Conservation (phyloP, 2,113 vertebrate genomes). For the Stigmatopora argus region DNA sequence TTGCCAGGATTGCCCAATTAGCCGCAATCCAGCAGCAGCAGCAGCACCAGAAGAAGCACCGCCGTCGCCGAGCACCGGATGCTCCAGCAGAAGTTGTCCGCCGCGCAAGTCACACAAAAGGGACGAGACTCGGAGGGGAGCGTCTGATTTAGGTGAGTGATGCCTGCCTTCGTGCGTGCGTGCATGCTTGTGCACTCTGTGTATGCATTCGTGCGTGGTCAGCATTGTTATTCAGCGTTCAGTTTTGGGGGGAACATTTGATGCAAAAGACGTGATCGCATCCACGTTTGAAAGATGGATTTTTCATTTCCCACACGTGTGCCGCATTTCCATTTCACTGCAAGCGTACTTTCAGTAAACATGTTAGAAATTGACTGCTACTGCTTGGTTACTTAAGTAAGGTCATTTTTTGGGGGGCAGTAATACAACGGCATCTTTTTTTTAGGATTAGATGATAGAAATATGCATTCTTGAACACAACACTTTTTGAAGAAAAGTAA, state of each 20-base stretch:
- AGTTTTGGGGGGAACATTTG: neutral
- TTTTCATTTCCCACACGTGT: neutral
- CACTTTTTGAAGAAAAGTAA: neutral
- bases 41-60: slow-evolving; percentile 53
- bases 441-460: neutral
- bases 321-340: neutral
- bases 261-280: neutral
- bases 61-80: slow-evolving; percentile 63
- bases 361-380: neutral
- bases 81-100: slow-evolving; percentile 75
- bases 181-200: neutral
- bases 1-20: slow-evolving; percentile 72
- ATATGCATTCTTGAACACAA: neutral
- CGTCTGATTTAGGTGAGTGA: slow-evolving; percentile 5
- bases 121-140: slow-evolving; percentile 11
- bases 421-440: too few relatives aligned
- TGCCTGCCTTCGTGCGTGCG: neutral
- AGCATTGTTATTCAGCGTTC: neutral
- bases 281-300: neutral
- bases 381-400: slow-evolving; percentile 1
- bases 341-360: neutral
- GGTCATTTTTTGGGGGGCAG: too few relatives aligned
- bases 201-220: neutral
- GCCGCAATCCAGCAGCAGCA: slow-evolving; percentile 73
- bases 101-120: slow-evolving; percentile 55